Evolutionary conservation across 64 coral and sea anemone species (phyloP), one percentile per base, ranked within the genome.

Genomic region (Montipora efflorescens): DNA sequence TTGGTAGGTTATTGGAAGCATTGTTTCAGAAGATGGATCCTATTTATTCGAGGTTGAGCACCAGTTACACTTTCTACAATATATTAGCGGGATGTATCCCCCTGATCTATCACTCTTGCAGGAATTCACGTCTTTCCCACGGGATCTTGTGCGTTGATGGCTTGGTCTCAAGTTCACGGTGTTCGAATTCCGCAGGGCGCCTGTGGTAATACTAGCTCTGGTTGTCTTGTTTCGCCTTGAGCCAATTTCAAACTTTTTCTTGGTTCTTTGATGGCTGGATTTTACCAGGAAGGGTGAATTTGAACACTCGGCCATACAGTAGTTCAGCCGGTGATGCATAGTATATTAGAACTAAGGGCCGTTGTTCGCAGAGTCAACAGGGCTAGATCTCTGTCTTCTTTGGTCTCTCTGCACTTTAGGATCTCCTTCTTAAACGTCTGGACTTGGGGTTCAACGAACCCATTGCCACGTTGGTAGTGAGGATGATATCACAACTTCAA

Each of bases 391-490:
- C 57, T 75, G 76, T 90, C 87, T 25, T 71, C 19, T 20, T 53
- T 77, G 4, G 86, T 50, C 50, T 87, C 67, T 75, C 72, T 88
- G 49, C 86, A 88, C 48, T 75, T 90, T 55, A 90, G 22, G 72
- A 90, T 75, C 12, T 44, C 61, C 74, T 79, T 78, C 87, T 64
- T 78, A 12, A 90, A 25, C 22, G 87, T 5, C 46, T 90, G 87
- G 18, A 90, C 87, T 79, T 90, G 74, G 12, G 53, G 74, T 90
- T 90, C 75, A 25, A 23, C 22, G 22, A 23, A 23, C 22, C 22
- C 22, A 90, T 90, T 50, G 25, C 87, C 87, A 58, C 74, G 52
- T 90, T 48, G 87, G 23, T 90, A 90, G 49, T 57, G 53, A 11
- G 53, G 53, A 57, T 57, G 53, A 57, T 11, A 0, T 57, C 53